Base-by-base conservation (phyloP, 2,113 vertebrate genomes). In the Corynorhinus townsendii region DNA sequence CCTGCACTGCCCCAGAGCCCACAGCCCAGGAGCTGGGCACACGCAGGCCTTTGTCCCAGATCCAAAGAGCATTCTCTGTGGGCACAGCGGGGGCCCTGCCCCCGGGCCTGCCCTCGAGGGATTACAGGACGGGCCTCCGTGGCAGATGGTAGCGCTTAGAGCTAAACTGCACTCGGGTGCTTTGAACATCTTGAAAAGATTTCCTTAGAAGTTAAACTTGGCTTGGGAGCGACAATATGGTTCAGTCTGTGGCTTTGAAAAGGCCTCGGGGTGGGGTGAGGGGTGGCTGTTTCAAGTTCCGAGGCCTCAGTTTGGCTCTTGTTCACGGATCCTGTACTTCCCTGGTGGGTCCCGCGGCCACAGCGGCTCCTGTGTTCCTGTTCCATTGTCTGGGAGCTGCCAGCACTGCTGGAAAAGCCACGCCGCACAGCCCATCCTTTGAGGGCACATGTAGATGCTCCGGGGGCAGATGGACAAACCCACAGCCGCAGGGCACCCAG, bases 151-250 rank as follows among this genome's bases (percentile, higher is more conserved):
- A 96, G 94, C n/a, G 89, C 94, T 98, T 97, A 97, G 72, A 90
- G 94, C 95, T 83, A 47, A 83, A 83, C 93, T 72, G 90, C 73
- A 16, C 79, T 56, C 52, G 9, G 86, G 86, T 9, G 86, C 96
- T 97, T 96, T 97, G 95, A 97, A 96, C 97, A 97, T 97, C 96
- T 96, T 98, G 97, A 97, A 98, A 97, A 97, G 97, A 95, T 97
- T 96, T 96, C 96, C 97, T 98, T 95, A 95, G 97, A 96, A 97
- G 96, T 97, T 97, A 86, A 96, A 97, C 96, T 96, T 92, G 93
- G 92, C 95, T 97, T 93, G 95, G 95, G 96, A 97, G 92, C 4
- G 89, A 96, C 97, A 97, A 95, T 95, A 97, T 95, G 96, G 92
- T 94, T 97, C 89, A 20, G 81, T 49, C 92, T 86, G 93, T 92